A percentile compares a stretch with the other conserved stretches of the same genome.
phyloP scores from a whole-genome alignment of 2,113 vertebrate species.

The Pelmatolapia mariae region DNA sequence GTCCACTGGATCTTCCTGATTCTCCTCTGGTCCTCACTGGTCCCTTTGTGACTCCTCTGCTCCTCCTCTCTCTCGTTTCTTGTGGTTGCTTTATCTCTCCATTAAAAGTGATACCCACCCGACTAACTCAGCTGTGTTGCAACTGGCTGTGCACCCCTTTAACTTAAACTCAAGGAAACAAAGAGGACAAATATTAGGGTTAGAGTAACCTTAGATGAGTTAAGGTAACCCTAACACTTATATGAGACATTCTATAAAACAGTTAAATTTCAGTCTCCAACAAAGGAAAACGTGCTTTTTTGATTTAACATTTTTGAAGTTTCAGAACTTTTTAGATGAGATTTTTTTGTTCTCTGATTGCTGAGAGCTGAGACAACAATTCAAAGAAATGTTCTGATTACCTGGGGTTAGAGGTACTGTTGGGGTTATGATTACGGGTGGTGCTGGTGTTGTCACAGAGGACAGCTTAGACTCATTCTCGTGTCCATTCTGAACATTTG shows the following conservation, averaged over 20 bases:
- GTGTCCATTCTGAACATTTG: not conserved
- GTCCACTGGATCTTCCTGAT: not conserved
- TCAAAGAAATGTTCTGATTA: not conserved
- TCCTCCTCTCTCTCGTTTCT: not conserved
- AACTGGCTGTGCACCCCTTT: not conserved
- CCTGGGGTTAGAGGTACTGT: not conserved
- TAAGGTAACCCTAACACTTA: not conserved
- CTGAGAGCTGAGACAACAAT: not conserved
- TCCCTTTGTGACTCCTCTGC: not conserved
- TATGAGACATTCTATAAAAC: not conserved
- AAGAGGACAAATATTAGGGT: not conserved
- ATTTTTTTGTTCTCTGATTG: not conserved
- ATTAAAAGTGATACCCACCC: not conserved
- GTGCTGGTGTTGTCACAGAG: not conserved
- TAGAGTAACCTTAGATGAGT: not conserved
- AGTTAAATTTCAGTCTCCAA: not conserved
- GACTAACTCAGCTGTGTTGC: not conserved
- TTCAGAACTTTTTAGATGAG: not conserved
- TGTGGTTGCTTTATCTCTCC: not conserved
- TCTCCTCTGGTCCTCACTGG: not conserved
- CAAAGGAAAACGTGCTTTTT: rapidly evolving
- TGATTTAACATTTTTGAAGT: not conserved
- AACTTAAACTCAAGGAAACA: not conserved
- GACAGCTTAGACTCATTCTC: not conserved
- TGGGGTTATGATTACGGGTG: not conserved